Evolutionary conservation across 30 jellyfish, hydroid and myxozoan species (phyloP).

Genomic region (Hydra vulgaris): DNA sequence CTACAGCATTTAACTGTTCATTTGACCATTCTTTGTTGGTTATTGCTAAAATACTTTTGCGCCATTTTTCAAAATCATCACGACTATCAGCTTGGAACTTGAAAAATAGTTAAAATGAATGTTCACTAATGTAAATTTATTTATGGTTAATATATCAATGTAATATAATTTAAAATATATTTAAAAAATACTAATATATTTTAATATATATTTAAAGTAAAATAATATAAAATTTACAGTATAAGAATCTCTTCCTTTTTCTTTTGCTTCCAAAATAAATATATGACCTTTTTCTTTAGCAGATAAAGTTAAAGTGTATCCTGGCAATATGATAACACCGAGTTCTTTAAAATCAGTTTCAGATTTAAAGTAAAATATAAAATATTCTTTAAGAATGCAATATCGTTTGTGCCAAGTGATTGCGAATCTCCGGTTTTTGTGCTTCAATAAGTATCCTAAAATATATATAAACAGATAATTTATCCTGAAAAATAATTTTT

Average conservation of each 20-base stretch:
- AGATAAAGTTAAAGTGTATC: slow-evolving; percentile 19
- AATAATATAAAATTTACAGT: not conserved
- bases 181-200: too few species aligned
- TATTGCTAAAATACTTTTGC: slow-evolving; percentile 19
- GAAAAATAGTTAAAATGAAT: not conserved
- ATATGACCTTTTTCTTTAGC: slow-evolving; percentile 28
- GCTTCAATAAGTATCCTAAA: slow-evolving; percentile 41
- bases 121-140: too few species aligned
- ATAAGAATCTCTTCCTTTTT: slow-evolving; percentile 48
- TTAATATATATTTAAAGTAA: not conserved
- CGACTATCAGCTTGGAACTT: slow-evolving; percentile 35
- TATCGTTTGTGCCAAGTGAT: slow-evolving; percentile 58
- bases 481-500: too few species aligned
- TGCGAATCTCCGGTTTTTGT: slow-evolving; percentile 41
- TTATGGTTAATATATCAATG: too few species aligned
- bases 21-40: not conserved
- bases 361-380: slow-evolving; percentile 45
- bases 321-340: slow-evolving; percentile 69
- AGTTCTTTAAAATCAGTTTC: slow-evolving; percentile 49
- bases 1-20: not conserved
- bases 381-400: slow-evolving; percentile 48
- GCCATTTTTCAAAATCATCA: slow-evolving; percentile 43
- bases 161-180: too few species aligned
- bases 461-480: not conserved
- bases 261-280: slow-evolving; percentile 37